These are phyloP conservation scores for Tenualosa ilisha DNA, from an alignment of 2,797 vertebrate genomes.

Conservation along the genomic window DNA sequence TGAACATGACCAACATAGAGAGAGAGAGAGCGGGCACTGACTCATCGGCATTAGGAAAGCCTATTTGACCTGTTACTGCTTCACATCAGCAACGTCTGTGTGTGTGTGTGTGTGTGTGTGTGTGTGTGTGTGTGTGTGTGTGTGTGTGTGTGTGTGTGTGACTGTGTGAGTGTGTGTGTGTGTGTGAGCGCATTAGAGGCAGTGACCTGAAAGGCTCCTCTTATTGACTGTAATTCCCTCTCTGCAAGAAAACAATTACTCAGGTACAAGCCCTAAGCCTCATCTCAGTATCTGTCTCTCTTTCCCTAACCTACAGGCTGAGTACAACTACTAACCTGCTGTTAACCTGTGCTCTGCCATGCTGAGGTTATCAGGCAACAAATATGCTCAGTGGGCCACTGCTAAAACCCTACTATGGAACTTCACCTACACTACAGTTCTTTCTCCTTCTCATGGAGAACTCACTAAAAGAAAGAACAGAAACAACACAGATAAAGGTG, in stretches of 20 bases:
- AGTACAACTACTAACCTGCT: background rate
- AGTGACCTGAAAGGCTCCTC: background rate
- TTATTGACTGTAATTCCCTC: background rate
- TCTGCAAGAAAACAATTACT: background rate
- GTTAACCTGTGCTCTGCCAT: background rate
- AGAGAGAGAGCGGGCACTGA: background rate
- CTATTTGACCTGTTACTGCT: background rate
- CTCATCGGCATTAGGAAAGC: background rate
- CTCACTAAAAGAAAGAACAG: background rate
- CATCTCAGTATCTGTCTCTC: no score
- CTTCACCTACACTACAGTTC: background rate
- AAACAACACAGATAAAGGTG: background rate
- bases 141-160: constrained; percentile 5
- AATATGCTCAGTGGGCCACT: background rate
- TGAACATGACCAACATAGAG: background rate
- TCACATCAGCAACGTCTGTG: background rate
- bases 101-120: background rate
- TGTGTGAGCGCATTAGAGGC: background rate
- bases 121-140: background rate
- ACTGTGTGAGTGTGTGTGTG: background rate
- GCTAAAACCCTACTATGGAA: background rate
- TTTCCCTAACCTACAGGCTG: background rate
- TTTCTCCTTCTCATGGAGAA: no score
- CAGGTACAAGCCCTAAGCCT: no score
- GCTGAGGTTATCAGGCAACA: background rate